These are phyloP conservation scores for Gymnorhina tibicen DNA, from an alignment of 2,113 vertebrate species.

Conservation along the genomic window DNA sequence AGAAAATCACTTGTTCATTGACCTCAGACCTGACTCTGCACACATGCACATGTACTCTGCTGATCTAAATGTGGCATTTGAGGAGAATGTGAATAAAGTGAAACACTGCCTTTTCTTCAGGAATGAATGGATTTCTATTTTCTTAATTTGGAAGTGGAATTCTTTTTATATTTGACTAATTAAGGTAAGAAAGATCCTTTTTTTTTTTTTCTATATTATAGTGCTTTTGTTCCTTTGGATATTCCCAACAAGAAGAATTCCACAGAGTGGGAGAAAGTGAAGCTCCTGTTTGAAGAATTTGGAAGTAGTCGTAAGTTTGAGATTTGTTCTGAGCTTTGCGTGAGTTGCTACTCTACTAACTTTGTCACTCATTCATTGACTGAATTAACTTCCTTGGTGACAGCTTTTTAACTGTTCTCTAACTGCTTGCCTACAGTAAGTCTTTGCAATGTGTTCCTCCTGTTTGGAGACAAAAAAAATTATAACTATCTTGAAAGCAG, in stretches of 20 bases:
- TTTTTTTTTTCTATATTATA: slow-evolving; percentile 58
- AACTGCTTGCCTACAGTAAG: neutral
- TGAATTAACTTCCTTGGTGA: neutral
- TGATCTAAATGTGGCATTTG: neutral
- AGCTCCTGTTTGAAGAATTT: slow-evolving; percentile 91
- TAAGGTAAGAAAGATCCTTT: neutral
- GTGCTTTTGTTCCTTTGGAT: slow-evolving; percentile 89
- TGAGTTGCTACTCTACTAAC: neutral
- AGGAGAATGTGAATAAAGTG: neutral
- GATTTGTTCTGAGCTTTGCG: neutral
- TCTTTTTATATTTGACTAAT: neutral
- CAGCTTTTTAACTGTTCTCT: neutral
- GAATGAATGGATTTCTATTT: neutral
- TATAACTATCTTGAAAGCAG: neutral
- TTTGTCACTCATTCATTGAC: neutral
- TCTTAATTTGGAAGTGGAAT: neutral
- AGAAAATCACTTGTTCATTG: neutral
- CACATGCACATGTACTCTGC: accelerated
- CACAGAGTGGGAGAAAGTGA: slow-evolving; percentile 95
- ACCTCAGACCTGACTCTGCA: neutral
- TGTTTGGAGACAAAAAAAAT: neutral
- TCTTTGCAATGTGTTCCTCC: neutral
- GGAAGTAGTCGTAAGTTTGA: slow-evolving; percentile 91
- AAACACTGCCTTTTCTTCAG: neutral
- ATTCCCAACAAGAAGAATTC: slow-evolving; percentile 85